Evolutionary conservation across 2,797 vertebrate species (phyloP).

Genomic region (Merluccius polli): DNA sequence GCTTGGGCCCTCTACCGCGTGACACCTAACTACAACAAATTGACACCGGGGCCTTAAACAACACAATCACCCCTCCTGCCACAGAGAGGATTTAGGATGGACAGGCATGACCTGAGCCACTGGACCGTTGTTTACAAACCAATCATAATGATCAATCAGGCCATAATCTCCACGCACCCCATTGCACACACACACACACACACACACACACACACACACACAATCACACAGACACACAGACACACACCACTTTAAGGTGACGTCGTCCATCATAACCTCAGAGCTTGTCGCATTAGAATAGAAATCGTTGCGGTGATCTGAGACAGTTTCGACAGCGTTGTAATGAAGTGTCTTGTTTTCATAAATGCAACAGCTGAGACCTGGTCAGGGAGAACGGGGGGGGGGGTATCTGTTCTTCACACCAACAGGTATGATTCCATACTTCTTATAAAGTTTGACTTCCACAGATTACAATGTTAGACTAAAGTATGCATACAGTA

Average conservation of each 20-base stretch:
- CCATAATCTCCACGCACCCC: conserved; percentile 37
- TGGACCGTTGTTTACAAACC: conserved; percentile 46
- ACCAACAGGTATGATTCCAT: background rate
- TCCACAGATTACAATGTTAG: background rate
- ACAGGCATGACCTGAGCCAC: conserved; percentile 33
- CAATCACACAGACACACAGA: background rate
- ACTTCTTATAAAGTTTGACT: background rate
- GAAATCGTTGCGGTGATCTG: conserved; percentile 50
- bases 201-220: conserved; percentile 15
- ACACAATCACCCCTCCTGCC: conserved; percentile 56
- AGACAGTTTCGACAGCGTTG: conserved; percentile 44
- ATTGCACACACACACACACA: conserved; percentile 2
- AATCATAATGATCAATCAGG: conserved; percentile 57
- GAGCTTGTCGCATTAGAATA: conserved; percentile 50
- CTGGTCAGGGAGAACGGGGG: conserved; percentile 17
- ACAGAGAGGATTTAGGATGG: conserved; percentile 51
- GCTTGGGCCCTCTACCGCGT: conserved; percentile 37
- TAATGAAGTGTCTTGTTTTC: conserved; percentile 69
- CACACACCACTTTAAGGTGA: conserved; percentile 30
- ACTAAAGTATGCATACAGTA: background rate
- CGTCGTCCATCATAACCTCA: conserved; percentile 44
- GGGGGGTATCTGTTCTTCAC: background rate
- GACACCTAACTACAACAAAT: conserved; percentile 39
- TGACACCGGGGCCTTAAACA: conserved; percentile 50
- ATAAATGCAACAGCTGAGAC: conserved; percentile 69